Conservation (phyloP, 2,797 vertebrate species). For the Gymnopithys bicolor region DNA sequence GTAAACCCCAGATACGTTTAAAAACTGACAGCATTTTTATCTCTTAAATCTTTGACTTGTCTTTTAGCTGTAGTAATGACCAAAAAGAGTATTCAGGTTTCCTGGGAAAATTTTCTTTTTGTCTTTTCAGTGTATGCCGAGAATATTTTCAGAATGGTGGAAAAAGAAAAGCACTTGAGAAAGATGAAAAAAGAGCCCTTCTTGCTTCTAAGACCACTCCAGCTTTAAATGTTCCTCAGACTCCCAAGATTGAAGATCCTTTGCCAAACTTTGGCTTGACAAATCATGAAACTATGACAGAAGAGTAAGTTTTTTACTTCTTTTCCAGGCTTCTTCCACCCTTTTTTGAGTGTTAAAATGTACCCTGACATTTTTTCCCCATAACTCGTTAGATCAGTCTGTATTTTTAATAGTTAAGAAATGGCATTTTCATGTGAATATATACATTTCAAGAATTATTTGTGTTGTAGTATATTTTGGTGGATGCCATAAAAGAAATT, state of each 20-base stretch:
- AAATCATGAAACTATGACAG: slow-evolving; percentile 73
- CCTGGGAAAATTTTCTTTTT: slow-evolving; percentile 3
- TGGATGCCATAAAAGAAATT: not conserved
- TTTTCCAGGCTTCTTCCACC: not conserved
- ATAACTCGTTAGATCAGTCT: not conserved
- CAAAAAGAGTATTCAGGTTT: not conserved
- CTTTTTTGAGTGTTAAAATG: not conserved
- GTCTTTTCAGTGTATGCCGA: slow-evolving; percentile 88
- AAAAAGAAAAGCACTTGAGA: slow-evolving; percentile 93
- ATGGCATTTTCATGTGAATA: not conserved
- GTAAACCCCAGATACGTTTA: not conserved
- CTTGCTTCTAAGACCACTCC: slow-evolving; percentile 78
- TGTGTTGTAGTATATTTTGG: not conserved
- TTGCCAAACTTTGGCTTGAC: slow-evolving; percentile 70
- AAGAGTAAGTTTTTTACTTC: slow-evolving; percentile 77
- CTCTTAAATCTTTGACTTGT: not conserved
- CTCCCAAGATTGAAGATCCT: slow-evolving; percentile 74
- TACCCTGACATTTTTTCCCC: not conserved
- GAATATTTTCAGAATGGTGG: slow-evolving; percentile 97
- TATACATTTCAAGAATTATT: not conserved
- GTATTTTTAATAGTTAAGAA: not conserved
- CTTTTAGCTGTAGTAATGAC: not conserved
- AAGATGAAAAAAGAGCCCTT: slow-evolving; percentile 90
- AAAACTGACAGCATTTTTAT: not conserved
- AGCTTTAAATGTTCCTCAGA: slow-evolving; percentile 74